Percentiles rank a stretch among this genome's conserved stretches.
Conservation (phyloP, 2,888 invertebrate genomes). For the Nemoura dubitans region DNA sequence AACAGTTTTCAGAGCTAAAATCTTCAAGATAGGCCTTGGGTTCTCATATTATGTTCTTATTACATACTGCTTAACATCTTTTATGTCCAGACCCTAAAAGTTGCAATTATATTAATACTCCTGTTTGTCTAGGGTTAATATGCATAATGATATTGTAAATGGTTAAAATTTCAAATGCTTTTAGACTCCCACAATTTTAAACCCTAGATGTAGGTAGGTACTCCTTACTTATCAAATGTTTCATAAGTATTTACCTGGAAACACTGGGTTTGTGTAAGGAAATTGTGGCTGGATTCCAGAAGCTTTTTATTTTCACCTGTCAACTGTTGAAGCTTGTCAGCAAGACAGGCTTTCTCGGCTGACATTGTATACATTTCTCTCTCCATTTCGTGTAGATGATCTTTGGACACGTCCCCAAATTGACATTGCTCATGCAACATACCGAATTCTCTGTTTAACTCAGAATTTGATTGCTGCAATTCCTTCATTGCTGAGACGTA, state of each 20-base stretch:
- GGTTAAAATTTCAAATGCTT: too few relatives aligned
- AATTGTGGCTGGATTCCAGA: not conserved
- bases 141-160: too few relatives aligned
- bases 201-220: too few relatives aligned
- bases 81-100: too few relatives aligned
- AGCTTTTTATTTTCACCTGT: constrained; percentile 15
- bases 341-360: constrained; percentile 3
- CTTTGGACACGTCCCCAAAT: not conserved
- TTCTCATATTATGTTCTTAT: too few relatives aligned
- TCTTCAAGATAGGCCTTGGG: too few relatives aligned
- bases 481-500: not conserved
- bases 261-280: not conserved
- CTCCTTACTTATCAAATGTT: too few relatives aligned
- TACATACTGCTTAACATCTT: too few relatives aligned
- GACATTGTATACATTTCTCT: constrained; percentile 3
- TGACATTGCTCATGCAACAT: not conserved
- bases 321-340: constrained; percentile 1
- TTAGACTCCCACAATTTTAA: too few relatives aligned
- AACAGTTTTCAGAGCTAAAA: too few relatives aligned
- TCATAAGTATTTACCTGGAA: constrained; percentile 32
- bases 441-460: not conserved
- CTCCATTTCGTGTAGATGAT: constrained; percentile 1
- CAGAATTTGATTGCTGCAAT: constrained; percentile 9
- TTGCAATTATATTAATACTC: too few relatives aligned
- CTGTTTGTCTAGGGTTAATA: too few relatives aligned